Base-by-base conservation (phyloP, 2,113 vertebrate genomes). In the Tachysurus fulvidraco region DNA sequence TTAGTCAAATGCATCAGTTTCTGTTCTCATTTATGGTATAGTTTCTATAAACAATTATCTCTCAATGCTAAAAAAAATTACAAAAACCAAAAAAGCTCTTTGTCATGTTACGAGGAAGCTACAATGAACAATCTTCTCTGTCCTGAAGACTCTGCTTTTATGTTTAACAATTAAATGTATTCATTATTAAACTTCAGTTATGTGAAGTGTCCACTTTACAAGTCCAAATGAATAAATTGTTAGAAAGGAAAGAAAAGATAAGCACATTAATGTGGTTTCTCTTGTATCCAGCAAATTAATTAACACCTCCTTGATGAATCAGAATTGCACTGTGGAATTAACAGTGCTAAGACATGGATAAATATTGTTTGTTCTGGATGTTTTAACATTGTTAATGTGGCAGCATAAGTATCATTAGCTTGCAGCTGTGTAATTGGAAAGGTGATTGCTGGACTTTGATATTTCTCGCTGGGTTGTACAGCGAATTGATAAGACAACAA, bases 401-500 rank as follows among this genome's bases (percentile, higher is more conserved):
- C 73, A 76, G 73, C 21, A 46, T 44, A 52, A 52, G 23, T n/a
- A n/a, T 76, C 44, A 76, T 76, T 46, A 77, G 46, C 74, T 28
- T 54, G 74, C 74, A 52, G 74, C 23, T 77, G 41, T 76, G 73
- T 76, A 50, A 76, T 50, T 76, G 73, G 13, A 13, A 44, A 76
- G 13, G 50, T 50, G 73, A 50, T 23, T 76, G 73, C 44, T 50
- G 44, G 71, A 74, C 36, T 74, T 13, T 25, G 73, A 76, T 25
- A 54, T 17, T 25, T 52, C 46, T 77, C 50, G 12, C 71, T 41
- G 30, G 30, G 41, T 25, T 74, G 71, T 74, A 74, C 21, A 14
- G 23, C 25, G 23, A 76, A 13, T 50, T 50, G 41, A 73, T 12
- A 50, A 76, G 21, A 50, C 10, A 78, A 54, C 25, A 46, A 25